Conservation (phyloP, 2,797 vertebrate species). For the Spheniscus humboldti region DNA sequence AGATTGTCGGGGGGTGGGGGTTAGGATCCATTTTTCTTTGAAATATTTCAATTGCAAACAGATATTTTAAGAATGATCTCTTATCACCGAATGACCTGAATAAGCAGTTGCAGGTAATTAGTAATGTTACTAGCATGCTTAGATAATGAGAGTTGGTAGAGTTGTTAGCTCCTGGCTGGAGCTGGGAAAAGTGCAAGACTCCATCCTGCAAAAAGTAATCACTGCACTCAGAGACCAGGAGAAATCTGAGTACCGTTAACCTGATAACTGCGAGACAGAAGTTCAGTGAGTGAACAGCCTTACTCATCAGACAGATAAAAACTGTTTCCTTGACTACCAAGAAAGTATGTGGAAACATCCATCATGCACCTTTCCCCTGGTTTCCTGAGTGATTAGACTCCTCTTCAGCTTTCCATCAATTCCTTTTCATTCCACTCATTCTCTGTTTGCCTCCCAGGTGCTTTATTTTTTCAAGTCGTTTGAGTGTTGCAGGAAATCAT, state of each 20-base stretch:
- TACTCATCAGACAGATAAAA: neutral
- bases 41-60: neutral
- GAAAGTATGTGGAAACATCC: neutral
- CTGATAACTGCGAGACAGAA: neutral
- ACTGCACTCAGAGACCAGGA: neutral
- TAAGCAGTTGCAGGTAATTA: neutral
- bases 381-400: neutral
- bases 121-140: neutral
- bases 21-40: neutral
- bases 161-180: neutral
- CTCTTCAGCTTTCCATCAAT: slow-evolving; percentile 42
- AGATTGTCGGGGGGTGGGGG: neutral
- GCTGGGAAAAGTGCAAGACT: neutral
- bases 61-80: neutral
- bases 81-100: neutral
- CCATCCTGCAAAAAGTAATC: neutral
- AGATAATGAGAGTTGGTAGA: neutral
- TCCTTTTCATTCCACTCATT: slow-evolving; percentile 24
- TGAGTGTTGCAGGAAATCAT: slow-evolving; percentile 31
- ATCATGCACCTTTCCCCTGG: neutral
- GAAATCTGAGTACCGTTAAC: neutral
- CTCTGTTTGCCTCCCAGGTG: slow-evolving; percentile 35
- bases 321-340: slow-evolving; percentile 33
- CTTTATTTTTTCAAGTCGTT: neutral
- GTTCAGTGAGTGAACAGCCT: neutral